Base-by-base conservation (phyloP, 2,888 invertebrate species). In the Pediacus dermestoides region DNA sequence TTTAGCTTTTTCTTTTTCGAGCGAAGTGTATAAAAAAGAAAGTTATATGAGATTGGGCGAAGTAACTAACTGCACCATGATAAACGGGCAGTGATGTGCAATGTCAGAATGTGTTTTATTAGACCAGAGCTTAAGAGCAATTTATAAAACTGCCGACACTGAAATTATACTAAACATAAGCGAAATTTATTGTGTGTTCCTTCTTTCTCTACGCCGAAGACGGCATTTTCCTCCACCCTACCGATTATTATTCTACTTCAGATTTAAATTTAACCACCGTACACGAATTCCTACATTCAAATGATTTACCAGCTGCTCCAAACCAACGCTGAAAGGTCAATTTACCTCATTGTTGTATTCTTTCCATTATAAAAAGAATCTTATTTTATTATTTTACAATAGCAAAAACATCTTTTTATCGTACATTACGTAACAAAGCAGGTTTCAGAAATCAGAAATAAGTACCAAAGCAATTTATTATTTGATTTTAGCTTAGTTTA, bases 221-320 rank as follows among this genome's bases (percentile, higher is more conserved):
- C 37, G 38, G 30, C 42, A 42, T 44, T 44, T 44, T 44, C 44
- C 49, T 48, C 43, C 43, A 45, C 34, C 42, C 39, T 45, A 37
- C 41, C 44, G 47, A 52, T 52, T 55, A 52, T 55, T 52, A 53
- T 55, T 52, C 55, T 48, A 47, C 50, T 55, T 49, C 48, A 52
- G 49, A 52, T 55, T 55, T 52, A 51, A 53, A 53, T 55, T 50
- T 53, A 53, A 55, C 52, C 50, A 48, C 47, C 46, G 44, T 44
- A 49, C 44, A 49, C 34, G 39, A 48, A 51, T 46, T 49, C 47
- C 46, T 42, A 47, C 48, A 50, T 46, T 34, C 38, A 45, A 48
- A 50, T 50, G 46, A 50, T 52, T 51, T 49, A 44, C 41, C 42
- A 42, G 35, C 30, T 27, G 34, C 42, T 46, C 37, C 37, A 32